phyloP scores from a whole-genome alignment of 2,888 invertebrate genomes.

The Crossocerus cetratus region DNA sequence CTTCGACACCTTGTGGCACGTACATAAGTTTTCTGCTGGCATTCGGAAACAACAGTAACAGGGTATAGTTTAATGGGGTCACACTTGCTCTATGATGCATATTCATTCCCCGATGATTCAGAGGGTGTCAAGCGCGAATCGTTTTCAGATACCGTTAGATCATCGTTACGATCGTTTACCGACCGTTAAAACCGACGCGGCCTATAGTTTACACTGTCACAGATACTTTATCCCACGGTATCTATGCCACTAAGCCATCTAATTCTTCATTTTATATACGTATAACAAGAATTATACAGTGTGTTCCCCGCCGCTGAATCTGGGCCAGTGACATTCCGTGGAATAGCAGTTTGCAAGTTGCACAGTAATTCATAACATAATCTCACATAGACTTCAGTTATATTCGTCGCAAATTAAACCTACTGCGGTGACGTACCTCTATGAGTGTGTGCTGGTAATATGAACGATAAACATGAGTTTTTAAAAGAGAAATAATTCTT shows the following conservation, averaged over 20 bases:
- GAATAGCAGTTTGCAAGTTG: too few relatives aligned
- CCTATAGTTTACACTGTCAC: constrained; percentile 13
- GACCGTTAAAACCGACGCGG: constrained; percentile 2
- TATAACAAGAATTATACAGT: too few relatives aligned
- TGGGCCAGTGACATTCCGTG: too few relatives aligned
- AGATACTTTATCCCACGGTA: constrained; percentile 16
- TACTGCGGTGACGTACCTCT: too few relatives aligned
- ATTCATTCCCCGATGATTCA: constrained; percentile 42
- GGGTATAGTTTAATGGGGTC: constrained; percentile 17
- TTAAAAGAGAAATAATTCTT: too few relatives aligned
- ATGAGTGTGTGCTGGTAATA: too few relatives aligned
- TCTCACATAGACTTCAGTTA: too few relatives aligned
- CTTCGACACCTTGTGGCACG: constrained; percentile 33
- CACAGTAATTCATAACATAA: too few relatives aligned
- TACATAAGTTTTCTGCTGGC: constrained; percentile 19
- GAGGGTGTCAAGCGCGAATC: constrained; percentile 27
- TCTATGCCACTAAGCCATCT: background rate
- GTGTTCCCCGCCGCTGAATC: too few relatives aligned
- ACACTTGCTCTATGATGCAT: constrained; percentile 17
- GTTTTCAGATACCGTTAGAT: constrained; percentile 24
- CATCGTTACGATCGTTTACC: constrained; percentile 19
- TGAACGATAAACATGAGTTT: too few relatives aligned
- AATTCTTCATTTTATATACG: background rate
- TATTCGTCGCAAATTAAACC: too few relatives aligned
- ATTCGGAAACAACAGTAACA: constrained; percentile 10